Conservation (phyloP, 1,140 invertebrate species). For the Elymnias hypermnestra region DNA sequence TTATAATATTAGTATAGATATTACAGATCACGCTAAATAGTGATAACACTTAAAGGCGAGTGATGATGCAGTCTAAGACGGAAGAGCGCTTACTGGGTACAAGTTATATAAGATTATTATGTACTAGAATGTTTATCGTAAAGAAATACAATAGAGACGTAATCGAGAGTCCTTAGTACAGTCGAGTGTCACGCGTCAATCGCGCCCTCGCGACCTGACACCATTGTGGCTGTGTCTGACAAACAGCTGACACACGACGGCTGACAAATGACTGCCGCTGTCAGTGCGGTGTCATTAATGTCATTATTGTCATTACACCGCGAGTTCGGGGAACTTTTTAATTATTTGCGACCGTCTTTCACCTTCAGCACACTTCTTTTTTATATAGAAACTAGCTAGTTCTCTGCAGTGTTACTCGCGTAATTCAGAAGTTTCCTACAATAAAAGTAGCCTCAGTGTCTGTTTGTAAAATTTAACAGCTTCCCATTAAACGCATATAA, state of each 20-base stretch:
- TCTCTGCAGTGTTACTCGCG: too few species aligned
- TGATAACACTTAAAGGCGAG: too few species aligned
- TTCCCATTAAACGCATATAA: too few species aligned
- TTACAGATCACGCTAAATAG: too few species aligned
- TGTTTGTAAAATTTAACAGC: too few species aligned
- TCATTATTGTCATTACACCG: slow-evolving; percentile 37
- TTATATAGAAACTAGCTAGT: neutral
- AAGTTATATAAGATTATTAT: too few species aligned
- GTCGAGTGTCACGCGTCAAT: slow-evolving; percentile 13
- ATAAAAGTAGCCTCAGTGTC: too few species aligned
- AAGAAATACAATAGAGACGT: neutral
- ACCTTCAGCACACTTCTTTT: neutral
- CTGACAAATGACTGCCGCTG: slow-evolving; percentile 44
- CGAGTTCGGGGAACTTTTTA: slow-evolving; percentile 37
- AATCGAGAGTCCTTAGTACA: slow-evolving; percentile 1
- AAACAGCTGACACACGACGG: slow-evolving; percentile 46
- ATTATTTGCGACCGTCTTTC: slow-evolving; percentile 22
- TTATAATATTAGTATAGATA: too few species aligned
- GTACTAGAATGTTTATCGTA: too few species aligned
- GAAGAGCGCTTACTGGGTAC: too few species aligned
- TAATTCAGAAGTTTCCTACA: too few species aligned
- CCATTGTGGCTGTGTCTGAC: slow-evolving; percentile 50
- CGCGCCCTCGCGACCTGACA: slow-evolving; percentile 33
- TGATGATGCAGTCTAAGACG: too few species aligned
- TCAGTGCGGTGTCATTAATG: slow-evolving; percentile 30